These are phyloP conservation scores for Limnephilus auricula DNA, from an alignment of 2,888 invertebrate species.

Conservation along the genomic window DNA sequence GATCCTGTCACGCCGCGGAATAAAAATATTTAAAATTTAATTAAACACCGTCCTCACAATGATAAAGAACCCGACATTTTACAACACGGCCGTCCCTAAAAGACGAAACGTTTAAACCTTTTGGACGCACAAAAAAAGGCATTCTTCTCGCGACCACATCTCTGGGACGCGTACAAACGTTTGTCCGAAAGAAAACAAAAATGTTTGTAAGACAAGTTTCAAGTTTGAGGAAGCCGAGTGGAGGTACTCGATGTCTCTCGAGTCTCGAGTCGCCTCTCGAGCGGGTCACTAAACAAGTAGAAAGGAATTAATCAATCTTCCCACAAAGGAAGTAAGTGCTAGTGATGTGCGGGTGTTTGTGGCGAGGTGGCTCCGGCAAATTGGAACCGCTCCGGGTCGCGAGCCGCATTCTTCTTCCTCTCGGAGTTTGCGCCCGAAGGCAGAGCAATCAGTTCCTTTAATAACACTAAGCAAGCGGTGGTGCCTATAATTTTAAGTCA, in stretches of 20 bases:
- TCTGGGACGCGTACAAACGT: slow-evolving; percentile 24
- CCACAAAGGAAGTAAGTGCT: neutral
- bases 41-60: slow-evolving; percentile 30
- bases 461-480: slow-evolving; percentile 64
- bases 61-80: slow-evolving; percentile 38
- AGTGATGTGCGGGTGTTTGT: neutral
- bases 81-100: slow-evolving; percentile 30
- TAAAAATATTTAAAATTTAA: slow-evolving; percentile 38
- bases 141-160: slow-evolving; percentile 39
- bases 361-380: neutral
- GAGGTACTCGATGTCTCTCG: slow-evolving; percentile 38
- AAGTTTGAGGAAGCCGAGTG: slow-evolving; percentile 29
- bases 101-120: slow-evolving; percentile 44
- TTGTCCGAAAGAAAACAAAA: slow-evolving; percentile 44
- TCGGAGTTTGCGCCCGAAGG: slow-evolving; percentile 49
- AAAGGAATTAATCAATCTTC: slow-evolving; percentile 9
- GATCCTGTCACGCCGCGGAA: slow-evolving; percentile 23
- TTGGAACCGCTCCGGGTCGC: neutral
- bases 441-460: slow-evolving; percentile 60
- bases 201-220: slow-evolving; percentile 45
- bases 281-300: neutral
- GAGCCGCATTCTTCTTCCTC: slow-evolving; percentile 40
- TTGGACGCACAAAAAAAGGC: slow-evolving; percentile 28
- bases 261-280: slow-evolving; percentile 35
- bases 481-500: slow-evolving; percentile 65